phyloP scores from a whole-genome alignment of 2,888 invertebrate genomes.

The Rhagonycha fulva region DNA sequence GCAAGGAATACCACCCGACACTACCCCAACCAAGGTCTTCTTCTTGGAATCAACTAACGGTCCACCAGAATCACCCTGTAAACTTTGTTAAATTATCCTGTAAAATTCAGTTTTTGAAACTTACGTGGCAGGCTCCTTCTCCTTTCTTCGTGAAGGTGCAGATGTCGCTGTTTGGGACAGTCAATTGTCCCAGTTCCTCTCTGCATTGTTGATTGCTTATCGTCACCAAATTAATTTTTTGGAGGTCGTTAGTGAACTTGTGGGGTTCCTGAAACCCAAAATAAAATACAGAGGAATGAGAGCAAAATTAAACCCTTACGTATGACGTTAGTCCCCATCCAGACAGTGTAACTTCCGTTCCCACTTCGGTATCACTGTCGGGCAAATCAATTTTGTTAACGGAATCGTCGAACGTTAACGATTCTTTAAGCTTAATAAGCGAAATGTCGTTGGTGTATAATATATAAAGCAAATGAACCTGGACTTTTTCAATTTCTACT shows the following conservation, averaged over 20 bases:
- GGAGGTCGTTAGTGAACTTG: slow-evolving; percentile 55
- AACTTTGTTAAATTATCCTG: not conserved
- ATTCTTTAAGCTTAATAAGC: slow-evolving; percentile 61
- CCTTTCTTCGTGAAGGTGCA: slow-evolving; percentile 40
- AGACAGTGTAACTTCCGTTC: slow-evolving; percentile 59
- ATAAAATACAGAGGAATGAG: not conserved
- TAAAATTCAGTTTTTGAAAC: not conserved
- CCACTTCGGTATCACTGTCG: slow-evolving; percentile 57
- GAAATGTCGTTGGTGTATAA: slow-evolving; percentile 69
- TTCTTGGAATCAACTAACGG: slow-evolving; percentile 11
- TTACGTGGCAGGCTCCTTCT: slow-evolving; percentile 40
- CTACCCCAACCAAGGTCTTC: slow-evolving; percentile 47
- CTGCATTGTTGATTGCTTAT: slow-evolving; percentile 55
- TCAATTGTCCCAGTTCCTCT: slow-evolving; percentile 27
- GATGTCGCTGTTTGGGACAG: slow-evolving; percentile 30
- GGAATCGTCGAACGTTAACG: slow-evolving; percentile 58
- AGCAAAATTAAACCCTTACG: slow-evolving; percentile 42
- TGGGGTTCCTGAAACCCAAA: slow-evolving; percentile 28
- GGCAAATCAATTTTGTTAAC: slow-evolving; percentile 64
- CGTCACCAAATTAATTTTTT: slow-evolving; percentile 59
- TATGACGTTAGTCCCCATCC: slow-evolving; percentile 65
- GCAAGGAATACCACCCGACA: slow-evolving; percentile 55
- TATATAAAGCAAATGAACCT: slow-evolving; percentile 56
- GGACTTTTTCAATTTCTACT: slow-evolving; percentile 56
- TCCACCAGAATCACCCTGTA: slow-evolving; percentile 23